phyloP scores from a whole-genome alignment of 2,113 vertebrate genomes.

The Lepidiolamprologus cunningtoni region DNA sequence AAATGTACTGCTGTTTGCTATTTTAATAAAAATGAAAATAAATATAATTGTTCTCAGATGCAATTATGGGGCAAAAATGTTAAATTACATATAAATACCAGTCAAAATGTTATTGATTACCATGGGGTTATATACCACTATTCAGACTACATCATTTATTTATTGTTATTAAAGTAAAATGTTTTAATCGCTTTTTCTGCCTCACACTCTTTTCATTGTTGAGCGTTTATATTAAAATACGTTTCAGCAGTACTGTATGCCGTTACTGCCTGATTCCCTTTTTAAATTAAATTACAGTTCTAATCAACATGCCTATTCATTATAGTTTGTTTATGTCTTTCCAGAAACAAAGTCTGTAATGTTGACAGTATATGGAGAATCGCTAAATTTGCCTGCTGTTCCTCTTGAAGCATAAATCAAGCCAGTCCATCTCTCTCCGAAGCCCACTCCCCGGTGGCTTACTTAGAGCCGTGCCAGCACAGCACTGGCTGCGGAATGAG shows the following conservation, averaged over 20 bases:
- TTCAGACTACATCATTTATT: not conserved
- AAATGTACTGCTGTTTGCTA: not conserved
- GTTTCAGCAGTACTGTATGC: not conserved
- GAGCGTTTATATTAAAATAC: not conserved
- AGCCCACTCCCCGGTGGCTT: slow-evolving; percentile 58
- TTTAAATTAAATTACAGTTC: not conserved
- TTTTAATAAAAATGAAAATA: not conserved
- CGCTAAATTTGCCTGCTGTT: slow-evolving; percentile 61
- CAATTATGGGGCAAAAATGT: not conserved
- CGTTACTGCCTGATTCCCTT: not conserved
- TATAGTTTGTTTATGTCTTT: slow-evolving; percentile 12
- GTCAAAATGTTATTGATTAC: not conserved
- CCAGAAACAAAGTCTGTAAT: slow-evolving; percentile 28
- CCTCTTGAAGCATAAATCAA: slow-evolving; percentile 65
- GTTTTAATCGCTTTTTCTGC: not conserved
- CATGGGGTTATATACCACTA: too few relatives aligned
- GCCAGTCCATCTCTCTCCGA: slow-evolving; percentile 60
- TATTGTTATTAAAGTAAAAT: not conserved
- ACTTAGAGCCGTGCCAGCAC: slow-evolving; percentile 61
- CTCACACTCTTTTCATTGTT: not conserved
- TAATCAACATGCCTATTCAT: not conserved
- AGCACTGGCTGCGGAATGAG: slow-evolving; percentile 56
- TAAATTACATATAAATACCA: not conserved
- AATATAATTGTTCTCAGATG: not conserved
- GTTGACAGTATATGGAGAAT: slow-evolving; percentile 48